Conservation (phyloP, 2,113 vertebrate genomes). For the Lycaon pictus region DNA sequence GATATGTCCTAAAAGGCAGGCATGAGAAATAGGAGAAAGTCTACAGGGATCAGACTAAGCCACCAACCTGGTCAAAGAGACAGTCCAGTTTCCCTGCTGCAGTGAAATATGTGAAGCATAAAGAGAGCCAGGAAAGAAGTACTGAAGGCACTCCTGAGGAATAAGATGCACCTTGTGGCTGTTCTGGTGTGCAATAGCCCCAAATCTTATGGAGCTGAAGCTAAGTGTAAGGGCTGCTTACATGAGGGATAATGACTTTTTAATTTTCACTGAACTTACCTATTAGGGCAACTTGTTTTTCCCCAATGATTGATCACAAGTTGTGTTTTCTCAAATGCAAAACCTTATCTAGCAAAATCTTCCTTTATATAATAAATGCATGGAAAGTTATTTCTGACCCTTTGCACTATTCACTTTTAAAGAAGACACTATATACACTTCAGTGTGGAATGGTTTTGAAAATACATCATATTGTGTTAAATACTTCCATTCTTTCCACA, state of each 20-base stretch:
- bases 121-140: background rate
- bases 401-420: background rate
- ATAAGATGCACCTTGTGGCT: accelerated
- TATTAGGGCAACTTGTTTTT: background rate
- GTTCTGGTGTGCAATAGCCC: background rate
- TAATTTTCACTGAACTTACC: background rate
- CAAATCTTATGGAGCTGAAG: background rate
- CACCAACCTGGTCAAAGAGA: background rate
- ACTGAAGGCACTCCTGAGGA: background rate
- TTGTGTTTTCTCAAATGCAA: background rate
- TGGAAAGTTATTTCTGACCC: background rate
- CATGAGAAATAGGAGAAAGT: background rate
- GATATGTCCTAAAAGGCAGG: background rate
- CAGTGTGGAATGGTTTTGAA: background rate
- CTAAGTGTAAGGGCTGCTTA: background rate
- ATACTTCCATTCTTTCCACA: background rate
- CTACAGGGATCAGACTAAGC: background rate
- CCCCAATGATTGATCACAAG: background rate
- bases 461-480: background rate
- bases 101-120: background rate
- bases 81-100: background rate
- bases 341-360: background rate
- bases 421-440: background rate
- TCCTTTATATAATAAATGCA: background rate
- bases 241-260: background rate